phyloP scores from a whole-genome alignment of 2,888 invertebrate species.

The Hemicrepidius hirtus region DNA sequence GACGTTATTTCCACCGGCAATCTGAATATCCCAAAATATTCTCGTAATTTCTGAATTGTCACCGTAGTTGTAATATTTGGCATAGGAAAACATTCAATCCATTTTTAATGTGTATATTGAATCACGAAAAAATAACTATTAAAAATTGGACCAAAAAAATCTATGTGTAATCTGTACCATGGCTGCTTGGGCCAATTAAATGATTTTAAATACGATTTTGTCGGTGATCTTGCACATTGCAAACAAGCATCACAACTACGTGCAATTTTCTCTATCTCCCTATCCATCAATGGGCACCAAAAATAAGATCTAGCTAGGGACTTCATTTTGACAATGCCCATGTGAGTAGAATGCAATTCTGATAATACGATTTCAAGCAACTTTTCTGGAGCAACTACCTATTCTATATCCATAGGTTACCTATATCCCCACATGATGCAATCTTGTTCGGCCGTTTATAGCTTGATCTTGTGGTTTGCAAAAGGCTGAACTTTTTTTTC shows the following conservation, averaged over 20 bases:
- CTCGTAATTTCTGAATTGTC: neutral
- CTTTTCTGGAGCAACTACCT: neutral
- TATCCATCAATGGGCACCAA: constrained; percentile 5
- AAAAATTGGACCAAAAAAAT: neutral
- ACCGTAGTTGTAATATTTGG: neutral
- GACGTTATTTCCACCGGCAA: too few species aligned
- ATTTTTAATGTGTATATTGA: neutral
- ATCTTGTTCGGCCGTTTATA: too few species aligned
- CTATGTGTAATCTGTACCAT: neutral
- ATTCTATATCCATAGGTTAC: neutral
- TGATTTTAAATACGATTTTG: too few species aligned
- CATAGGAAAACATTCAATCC: neutral
- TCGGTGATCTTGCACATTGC: too few species aligned
- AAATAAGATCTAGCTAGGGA: neutral
- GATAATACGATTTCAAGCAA: neutral
- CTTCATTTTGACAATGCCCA: constrained; percentile 13
- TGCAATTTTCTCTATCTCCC: neutral
- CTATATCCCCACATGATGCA: too few species aligned
- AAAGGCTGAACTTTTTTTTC: too few species aligned
- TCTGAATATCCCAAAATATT: too few species aligned
- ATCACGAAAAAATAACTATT: neutral
- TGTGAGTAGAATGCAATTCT: constrained; percentile 18
- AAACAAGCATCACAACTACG: neutral
- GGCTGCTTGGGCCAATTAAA: too few species aligned
- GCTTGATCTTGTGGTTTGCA: too few species aligned